Evolutionary conservation across 2,797 vertebrate genomes (phyloP).

Genomic region (Tokudaia tokunoshimensis): DNA sequence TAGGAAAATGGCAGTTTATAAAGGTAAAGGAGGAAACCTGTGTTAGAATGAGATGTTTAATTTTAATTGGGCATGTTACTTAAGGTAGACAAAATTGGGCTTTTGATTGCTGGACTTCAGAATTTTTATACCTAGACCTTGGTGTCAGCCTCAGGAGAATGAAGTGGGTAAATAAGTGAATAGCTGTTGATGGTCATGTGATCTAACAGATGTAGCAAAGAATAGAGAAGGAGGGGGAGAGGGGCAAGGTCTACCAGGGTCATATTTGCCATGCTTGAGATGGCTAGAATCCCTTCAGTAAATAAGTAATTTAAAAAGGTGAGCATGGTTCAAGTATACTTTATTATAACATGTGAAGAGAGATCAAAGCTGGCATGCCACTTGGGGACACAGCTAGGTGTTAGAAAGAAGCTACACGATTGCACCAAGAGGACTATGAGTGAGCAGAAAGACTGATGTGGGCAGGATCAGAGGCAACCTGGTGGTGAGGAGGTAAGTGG

Average conservation of each 20-base stretch:
- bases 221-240: background rate
- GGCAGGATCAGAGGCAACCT: background rate
- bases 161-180: background rate
- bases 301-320: background rate
- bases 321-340: background rate
- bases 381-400: accelerated
- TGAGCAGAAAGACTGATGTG: background rate
- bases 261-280: background rate
- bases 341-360: background rate
- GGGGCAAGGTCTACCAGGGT: background rate
- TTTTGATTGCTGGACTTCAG: background rate
- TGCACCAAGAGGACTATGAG: too few relatives aligned
- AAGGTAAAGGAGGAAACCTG: background rate
- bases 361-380: background rate
- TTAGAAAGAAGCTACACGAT: background rate
- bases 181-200: background rate
- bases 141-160: background rate
- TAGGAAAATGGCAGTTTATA: background rate
- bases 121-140: background rate
- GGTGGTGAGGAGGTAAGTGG: background rate
- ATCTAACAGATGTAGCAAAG: background rate
- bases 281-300: background rate
- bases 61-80: background rate
- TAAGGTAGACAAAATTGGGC: background rate
- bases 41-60: background rate